Evolutionary conservation across 2,113 vertebrate species (phyloP).

Genomic region (Columba janthina): DNA sequence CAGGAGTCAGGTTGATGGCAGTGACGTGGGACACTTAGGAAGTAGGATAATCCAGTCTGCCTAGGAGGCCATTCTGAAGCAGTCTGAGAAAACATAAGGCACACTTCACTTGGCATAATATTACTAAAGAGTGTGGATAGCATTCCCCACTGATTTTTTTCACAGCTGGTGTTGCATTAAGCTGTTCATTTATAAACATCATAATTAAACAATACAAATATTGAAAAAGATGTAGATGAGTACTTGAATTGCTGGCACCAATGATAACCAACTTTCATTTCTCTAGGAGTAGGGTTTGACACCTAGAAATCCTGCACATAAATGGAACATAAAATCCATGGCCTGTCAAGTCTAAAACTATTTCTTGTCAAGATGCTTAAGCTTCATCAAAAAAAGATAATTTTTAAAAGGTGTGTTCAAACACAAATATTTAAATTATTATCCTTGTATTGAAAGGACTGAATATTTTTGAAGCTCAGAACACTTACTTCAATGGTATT

Average conservation of each 20-base stretch:
- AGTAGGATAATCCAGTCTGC: fast-evolving
- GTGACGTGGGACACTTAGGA: neutral
- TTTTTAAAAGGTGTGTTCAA: neutral
- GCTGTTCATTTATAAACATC: neutral
- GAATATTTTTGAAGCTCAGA: neutral
- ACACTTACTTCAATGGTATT: neutral
- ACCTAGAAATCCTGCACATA: neutral
- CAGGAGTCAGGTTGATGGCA: neutral
- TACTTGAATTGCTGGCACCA: neutral
- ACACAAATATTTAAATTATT: neutral
- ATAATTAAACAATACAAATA: neutral
- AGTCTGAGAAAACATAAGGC: neutral
- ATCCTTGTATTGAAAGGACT: neutral
- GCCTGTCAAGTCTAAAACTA: neutral
- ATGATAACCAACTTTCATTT: neutral
- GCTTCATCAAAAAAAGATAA: neutral
- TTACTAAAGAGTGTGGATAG: neutral
- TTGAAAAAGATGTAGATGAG: neutral
- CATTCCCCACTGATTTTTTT: neutral
- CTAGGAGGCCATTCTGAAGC: neutral
- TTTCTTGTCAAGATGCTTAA: neutral
- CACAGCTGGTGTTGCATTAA: neutral
- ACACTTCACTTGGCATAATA: neutral
- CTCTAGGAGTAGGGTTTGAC: neutral
- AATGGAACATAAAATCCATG: neutral